Evolutionary conservation across 1,140 invertebrate genomes (phyloP).

Genomic region (Lerema accius): DNA sequence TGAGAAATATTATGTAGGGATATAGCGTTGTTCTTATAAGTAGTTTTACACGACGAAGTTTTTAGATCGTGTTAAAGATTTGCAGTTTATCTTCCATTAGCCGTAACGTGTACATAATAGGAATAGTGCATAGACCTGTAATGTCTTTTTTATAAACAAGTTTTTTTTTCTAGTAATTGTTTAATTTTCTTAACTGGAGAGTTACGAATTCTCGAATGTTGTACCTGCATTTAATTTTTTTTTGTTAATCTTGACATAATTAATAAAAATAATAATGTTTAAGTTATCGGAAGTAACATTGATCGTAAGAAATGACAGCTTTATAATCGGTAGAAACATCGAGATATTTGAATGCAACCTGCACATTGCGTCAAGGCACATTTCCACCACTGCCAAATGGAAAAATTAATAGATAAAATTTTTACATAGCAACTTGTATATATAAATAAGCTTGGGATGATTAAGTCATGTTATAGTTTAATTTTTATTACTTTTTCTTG

Average conservation of each 20-base stretch:
- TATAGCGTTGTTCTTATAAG: constrained; percentile 72
- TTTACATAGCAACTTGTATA: constrained; percentile 70
- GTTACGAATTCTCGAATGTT: constrained; percentile 82
- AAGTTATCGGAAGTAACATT: constrained; percentile 70
- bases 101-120: constrained; percentile 74
- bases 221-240: constrained; percentile 83
- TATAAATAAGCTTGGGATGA: constrained; percentile 72
- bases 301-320: constrained; percentile 75
- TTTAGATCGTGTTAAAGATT: constrained; percentile 80
- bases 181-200: constrained; percentile 78
- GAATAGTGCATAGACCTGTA: constrained; percentile 65
- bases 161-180: constrained; percentile 79
- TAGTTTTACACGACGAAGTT: constrained; percentile 68
- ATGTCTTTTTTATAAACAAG: constrained; percentile 72
- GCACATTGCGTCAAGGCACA: constrained; percentile 81
- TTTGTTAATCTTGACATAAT: constrained; percentile 80
- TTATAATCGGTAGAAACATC: constrained; percentile 72
- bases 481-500: constrained; percentile 76
- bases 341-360: constrained; percentile 53
- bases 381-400: constrained; percentile 82
- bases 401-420: constrained; percentile 59
- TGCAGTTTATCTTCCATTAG: constrained; percentile 82
- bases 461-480: constrained; percentile 79
- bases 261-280: constrained; percentile 74
- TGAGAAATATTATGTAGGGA: constrained; percentile 76